Percentiles rank a stretch among this genome's conserved stretches.
Evolutionary conservation across 2,888 invertebrate genomes (phyloP).

Genomic region (Troides oblongomaculatus): DNA sequence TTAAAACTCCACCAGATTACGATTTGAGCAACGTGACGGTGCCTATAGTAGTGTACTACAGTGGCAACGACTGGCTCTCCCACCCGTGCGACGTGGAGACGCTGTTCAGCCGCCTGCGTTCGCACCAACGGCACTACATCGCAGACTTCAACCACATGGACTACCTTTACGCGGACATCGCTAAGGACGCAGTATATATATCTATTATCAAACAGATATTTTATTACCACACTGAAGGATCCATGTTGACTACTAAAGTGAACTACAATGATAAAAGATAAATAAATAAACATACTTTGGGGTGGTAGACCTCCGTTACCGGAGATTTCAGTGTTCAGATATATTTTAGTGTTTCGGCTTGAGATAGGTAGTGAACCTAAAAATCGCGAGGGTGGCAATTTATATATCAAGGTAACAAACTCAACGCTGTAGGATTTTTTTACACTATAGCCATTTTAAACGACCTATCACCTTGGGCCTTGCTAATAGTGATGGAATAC

Average conservation of each 20-base stretch:
- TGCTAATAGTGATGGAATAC: too few species aligned
- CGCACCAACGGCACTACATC: slow-evolving; percentile 69
- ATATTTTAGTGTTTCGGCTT: too few species aligned
- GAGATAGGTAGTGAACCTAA: too few species aligned
- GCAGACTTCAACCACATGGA: slow-evolving; percentile 83
- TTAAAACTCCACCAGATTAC: slow-evolving; percentile 55
- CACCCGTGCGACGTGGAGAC: slow-evolving; percentile 70
- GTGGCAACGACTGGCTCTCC: slow-evolving; percentile 70
- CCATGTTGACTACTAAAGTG: not conserved
- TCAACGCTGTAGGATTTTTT: too few species aligned
- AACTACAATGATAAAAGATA: not conserved
- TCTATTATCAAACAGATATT: slow-evolving; percentile 52
- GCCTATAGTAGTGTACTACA: slow-evolving; percentile 57
- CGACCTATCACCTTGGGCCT: too few species aligned
- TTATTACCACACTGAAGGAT: slow-evolving; percentile 33
- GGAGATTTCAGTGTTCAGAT: too few species aligned
- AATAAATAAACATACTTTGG: too few species aligned
- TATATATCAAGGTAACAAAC: too few species aligned
- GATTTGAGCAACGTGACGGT: slow-evolving; percentile 47
- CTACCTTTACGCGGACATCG: slow-evolving; percentile 82
- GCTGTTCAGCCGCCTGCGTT: slow-evolving; percentile 60
- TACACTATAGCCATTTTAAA: too few species aligned
- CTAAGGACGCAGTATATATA: slow-evolving; percentile 74
- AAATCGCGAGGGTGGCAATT: too few species aligned
- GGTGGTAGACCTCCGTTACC: too few species aligned